Base-by-base conservation (phyloP, 2,888 invertebrate genomes). In the Hirtodrosophila cameraria region DNA sequence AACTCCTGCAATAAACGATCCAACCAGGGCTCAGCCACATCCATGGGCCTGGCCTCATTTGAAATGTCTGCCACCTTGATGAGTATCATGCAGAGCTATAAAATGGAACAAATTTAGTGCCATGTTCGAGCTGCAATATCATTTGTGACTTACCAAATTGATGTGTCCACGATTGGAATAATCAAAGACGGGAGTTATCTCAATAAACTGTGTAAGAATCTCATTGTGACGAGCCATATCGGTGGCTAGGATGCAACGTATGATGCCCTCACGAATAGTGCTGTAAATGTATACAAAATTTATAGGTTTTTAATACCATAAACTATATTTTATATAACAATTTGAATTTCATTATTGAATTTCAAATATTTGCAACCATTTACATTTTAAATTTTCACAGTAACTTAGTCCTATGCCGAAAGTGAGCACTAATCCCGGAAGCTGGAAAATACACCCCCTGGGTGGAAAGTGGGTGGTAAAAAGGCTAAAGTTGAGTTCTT, bases 51-150 rank as follows among this genome's bases (percentile, higher is more conserved):
- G 0, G 95, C 95, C 90, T 96, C 96, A 89, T 96, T 96, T 59
- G 96, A 96, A 85, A 96, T 96, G 90, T 96, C 96, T 18, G 96
- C 95, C 59, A 95, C 95, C 92, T 96, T 96, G 86, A 96, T 96
- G 75, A 96, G 92, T 67, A 96, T 93, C 95, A 95, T 95, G 83
- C 94, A 94, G 41, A 95, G 91, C 95, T 95, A 41, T 8, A n/a
- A 5, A 25, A 1, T 2, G 0, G 5, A 4, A 4, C 4, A 9
- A 4, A 39, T 18, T 23, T 23, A 23, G 8, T 7, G 1, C 8
- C 7, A 7, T 2, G 1, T 23, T 1, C 8, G 8, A 23, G 23
- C 23, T 23, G n/a, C n/a, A n/a, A n/a, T n/a, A n/a, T n/a, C n/a
- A n/a, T n/a, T n/a, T n/a, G 6, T 23, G 1, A 25, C 92, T 93